Conservation (phyloP, 2,797 vertebrate species). For the Sardinella longiceps region DNA sequence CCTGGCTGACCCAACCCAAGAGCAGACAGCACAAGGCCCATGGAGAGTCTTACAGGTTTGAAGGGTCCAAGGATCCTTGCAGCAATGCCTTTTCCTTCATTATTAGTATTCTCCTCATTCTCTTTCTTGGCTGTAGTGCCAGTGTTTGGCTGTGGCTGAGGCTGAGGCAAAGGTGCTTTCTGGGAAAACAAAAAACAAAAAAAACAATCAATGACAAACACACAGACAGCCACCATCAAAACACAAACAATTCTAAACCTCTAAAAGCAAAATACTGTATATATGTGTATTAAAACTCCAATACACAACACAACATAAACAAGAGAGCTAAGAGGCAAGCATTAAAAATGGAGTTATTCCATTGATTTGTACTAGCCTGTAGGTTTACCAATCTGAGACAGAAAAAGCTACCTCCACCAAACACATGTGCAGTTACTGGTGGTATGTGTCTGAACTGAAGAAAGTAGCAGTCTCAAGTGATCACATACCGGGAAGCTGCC, state of each 20-base stretch:
- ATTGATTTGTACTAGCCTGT: not conserved
- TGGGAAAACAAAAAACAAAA: not conserved
- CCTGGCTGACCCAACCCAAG: too few relatives aligned
- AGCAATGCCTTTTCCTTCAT: constrained; percentile 92
- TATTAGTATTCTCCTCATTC: constrained; percentile 81
- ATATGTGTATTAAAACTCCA: too few relatives aligned
- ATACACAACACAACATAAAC: not conserved
- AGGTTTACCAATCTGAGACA: not conserved
- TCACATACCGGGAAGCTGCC: constrained; percentile 92
- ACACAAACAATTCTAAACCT: not conserved
- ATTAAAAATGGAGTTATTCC: too few relatives aligned
- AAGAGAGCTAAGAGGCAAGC: not conserved
- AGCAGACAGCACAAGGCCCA: not conserved
- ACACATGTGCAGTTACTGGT: not conserved
- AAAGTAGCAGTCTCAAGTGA: not conserved
- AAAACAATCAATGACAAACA: not conserved
- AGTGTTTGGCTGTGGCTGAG: not conserved
- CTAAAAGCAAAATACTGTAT: not conserved
- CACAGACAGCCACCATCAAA: not conserved
- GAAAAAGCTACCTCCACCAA: not conserved
- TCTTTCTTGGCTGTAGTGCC: constrained; percentile 84
- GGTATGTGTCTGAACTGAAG: not conserved
- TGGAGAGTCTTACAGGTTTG: constrained; percentile 81
- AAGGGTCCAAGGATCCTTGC: constrained; percentile 92
- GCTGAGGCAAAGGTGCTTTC: not conserved